These are phyloP conservation scores for Lepidostoma basale DNA, from an alignment of 1,140 invertebrate genomes.

Conservation along the genomic window DNA sequence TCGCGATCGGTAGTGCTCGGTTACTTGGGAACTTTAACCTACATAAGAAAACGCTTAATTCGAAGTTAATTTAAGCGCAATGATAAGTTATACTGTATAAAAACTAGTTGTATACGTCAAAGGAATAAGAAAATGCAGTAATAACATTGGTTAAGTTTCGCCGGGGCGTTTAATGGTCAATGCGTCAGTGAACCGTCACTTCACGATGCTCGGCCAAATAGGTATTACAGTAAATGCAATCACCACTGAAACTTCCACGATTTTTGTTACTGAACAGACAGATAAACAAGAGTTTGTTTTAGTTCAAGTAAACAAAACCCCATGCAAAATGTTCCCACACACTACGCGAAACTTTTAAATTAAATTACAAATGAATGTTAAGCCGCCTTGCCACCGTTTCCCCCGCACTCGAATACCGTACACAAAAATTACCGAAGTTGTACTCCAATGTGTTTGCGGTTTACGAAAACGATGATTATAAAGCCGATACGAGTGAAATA, in stretches of 20 bases:
- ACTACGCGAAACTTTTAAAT: conserved; percentile 21
- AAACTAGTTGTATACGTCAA: no score
- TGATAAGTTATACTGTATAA: no score
- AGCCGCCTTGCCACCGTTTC: conserved; percentile 2
- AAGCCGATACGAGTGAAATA: neutral
- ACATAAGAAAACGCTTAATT: no score
- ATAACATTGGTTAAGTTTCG: no score
- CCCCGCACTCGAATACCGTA: conserved; percentile 20
- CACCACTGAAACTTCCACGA: neutral
- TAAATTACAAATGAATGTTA: conserved; percentile 23
- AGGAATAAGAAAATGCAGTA: no score
- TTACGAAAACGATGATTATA: conserved; percentile 30
- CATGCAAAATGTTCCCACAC: conserved; percentile 8
- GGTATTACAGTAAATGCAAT: neutral
- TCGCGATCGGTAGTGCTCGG: no score
- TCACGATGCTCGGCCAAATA: neutral
- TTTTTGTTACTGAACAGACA: no score
- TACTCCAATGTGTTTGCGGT: conserved; percentile 33
- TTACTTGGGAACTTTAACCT: no score
- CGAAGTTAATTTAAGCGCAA: no score
- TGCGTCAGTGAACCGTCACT: conserved; percentile 20
- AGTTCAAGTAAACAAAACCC: conserved; percentile 23
- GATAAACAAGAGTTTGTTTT: conserved; percentile 24
- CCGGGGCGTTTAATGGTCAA: conserved; percentile 9
- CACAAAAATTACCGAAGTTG: conserved; percentile 33